phyloP scores from a whole-genome alignment of 2,797 vertebrate species.

The Tadarida brasiliensis region DNA sequence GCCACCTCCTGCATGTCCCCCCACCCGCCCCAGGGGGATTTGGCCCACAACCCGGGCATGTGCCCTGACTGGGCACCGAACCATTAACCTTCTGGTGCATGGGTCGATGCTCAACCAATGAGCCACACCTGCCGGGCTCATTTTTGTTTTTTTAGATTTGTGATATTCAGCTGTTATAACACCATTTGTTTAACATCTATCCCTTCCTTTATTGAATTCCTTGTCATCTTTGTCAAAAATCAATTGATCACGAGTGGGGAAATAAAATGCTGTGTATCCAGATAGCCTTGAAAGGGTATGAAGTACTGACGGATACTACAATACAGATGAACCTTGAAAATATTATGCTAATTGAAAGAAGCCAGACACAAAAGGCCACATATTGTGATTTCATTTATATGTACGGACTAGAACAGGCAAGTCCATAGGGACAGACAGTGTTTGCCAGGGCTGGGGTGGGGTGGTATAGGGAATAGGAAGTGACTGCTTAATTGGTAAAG shows the following conservation, averaged over 20 bases:
- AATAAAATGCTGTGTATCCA: neutral
- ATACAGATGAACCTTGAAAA: neutral
- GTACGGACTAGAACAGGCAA: neutral
- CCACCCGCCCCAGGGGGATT: too few species aligned
- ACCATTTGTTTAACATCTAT: neutral
- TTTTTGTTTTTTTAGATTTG: neutral
- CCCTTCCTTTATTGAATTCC: neutral
- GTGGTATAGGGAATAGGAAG: neutral
- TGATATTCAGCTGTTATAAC: neutral
- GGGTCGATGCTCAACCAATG: too few species aligned
- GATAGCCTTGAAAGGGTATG: neutral
- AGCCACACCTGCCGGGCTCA: neutral
- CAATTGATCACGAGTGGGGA: neutral
- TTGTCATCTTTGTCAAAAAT: neutral
- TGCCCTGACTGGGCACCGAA: too few species aligned
- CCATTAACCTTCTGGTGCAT: too few species aligned
- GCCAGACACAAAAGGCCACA: neutral
- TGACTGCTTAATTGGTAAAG: neutral
- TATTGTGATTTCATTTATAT: neutral
- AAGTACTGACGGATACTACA: neutral
- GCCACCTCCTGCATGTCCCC: too few species aligned
- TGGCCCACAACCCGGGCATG: too few species aligned
- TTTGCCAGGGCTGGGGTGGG: neutral
- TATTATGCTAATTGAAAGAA: too few species aligned
- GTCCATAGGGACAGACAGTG: neutral